phyloP scores from a whole-genome alignment of 2,797 vertebrate genomes.

The Carcharodon carcharias region DNA sequence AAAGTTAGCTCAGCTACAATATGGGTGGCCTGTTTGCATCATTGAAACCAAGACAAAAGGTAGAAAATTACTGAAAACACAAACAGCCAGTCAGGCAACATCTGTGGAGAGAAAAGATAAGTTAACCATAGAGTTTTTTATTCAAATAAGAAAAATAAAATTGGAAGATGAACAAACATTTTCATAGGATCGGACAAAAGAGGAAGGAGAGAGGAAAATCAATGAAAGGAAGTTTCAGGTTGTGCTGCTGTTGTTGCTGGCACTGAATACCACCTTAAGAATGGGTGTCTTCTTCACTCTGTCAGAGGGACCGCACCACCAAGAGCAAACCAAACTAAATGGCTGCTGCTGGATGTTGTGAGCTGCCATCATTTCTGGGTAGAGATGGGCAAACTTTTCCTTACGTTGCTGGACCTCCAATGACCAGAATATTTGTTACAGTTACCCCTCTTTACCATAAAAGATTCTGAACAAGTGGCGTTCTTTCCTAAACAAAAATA shows the following conservation, averaged over 20 bases:
- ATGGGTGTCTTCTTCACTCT: not conserved
- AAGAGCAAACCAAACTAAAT: not conserved
- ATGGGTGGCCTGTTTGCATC: too few relatives aligned
- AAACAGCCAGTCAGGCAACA: not conserved
- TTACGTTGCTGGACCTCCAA: not conserved
- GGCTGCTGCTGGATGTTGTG: not conserved
- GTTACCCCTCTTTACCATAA: not conserved
- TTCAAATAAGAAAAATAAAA: not conserved
- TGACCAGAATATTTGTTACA: not conserved
- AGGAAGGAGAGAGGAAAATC: not conserved
- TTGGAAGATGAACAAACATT: not conserved
- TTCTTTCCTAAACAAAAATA: not conserved
- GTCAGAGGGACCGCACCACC: not conserved
- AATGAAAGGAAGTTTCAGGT: not conserved
- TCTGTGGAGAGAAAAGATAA: not conserved
- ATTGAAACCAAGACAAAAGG: not conserved
- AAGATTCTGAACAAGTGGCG: not conserved
- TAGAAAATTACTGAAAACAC: not conserved
- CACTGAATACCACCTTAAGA: not conserved
- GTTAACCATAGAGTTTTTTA: not conserved
- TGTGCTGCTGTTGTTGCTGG: not conserved
- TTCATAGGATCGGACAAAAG: not conserved
- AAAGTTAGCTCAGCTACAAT: too few relatives aligned
- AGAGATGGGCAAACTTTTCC: too few relatives aligned
- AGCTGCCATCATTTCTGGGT: too few relatives aligned